Evolutionary conservation across 2,113 vertebrate genomes (phyloP).

Genomic region (Trichomycterus rosablanca): DNA sequence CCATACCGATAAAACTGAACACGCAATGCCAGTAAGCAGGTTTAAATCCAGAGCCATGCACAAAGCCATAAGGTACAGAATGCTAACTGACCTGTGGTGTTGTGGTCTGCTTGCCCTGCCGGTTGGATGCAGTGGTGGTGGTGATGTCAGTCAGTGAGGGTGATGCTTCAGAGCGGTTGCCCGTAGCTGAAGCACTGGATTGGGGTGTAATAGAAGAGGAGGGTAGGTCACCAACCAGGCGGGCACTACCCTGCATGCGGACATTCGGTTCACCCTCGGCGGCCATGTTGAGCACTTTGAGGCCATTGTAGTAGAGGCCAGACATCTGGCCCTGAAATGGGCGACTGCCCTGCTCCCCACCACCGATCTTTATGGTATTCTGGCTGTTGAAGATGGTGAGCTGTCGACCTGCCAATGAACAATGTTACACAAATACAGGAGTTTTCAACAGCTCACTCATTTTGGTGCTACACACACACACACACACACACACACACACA

Average conservation of each 20-base stretch:
- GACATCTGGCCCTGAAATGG: slow-evolving; percentile 98
- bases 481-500: slow-evolving; percentile 51
- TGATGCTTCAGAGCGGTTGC: slow-evolving; percentile 93
- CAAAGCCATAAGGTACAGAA: slow-evolving; percentile 44
- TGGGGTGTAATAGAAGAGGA: slow-evolving; percentile 96
- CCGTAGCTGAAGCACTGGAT: slow-evolving; percentile 91
- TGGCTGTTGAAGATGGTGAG: slow-evolving; percentile 99
- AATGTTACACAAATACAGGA: slow-evolving; percentile 82
- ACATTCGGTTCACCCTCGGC: slow-evolving; percentile 96
- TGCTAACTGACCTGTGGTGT: slow-evolving; percentile 68
- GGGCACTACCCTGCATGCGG: slow-evolving; percentile 90
- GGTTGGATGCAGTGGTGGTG: slow-evolving; percentile 90
- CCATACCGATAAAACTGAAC: no score
- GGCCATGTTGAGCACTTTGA: slow-evolving; percentile 98
- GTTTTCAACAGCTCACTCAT: slow-evolving; percentile 72
- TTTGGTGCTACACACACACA: slow-evolving; percentile 51
- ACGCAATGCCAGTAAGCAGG: no score
- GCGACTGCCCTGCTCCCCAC: slow-evolving; percentile 78
- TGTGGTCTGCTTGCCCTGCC: slow-evolving; percentile 82
- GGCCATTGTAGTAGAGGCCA: slow-evolving; percentile 98
- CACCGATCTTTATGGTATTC: slow-evolving; percentile 96
- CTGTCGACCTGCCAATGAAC: slow-evolving; percentile 87
- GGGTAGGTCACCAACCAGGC: slow-evolving; percentile 96
- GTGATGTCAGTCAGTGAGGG: slow-evolving; percentile 93
- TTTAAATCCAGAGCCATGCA: no score